Conservation (phyloP, 1,140 invertebrate genomes). For the Camponotus floridanus region DNA sequence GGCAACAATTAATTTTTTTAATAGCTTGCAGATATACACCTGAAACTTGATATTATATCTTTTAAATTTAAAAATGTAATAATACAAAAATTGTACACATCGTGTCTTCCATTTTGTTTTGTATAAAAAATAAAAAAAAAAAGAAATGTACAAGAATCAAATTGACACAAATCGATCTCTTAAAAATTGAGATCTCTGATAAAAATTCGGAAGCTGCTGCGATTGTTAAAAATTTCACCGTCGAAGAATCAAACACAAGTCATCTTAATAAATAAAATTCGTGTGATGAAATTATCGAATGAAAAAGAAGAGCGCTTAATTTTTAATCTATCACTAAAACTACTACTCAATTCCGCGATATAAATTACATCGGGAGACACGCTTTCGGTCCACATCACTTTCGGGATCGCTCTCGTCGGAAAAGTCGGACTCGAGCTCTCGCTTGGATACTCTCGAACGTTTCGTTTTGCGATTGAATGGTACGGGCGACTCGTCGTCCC, state of each 20-base stretch:
- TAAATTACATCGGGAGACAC: slow-evolving; percentile 20
- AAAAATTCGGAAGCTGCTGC: no score
- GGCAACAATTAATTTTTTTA: not conserved
- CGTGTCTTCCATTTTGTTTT: not conserved
- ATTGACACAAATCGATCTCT: no score
- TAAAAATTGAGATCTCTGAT: no score
- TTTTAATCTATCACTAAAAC: not conserved
- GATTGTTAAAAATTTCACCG: no score
- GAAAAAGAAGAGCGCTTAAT: not conserved
- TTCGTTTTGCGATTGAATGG: slow-evolving; percentile 29
- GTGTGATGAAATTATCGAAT: not conserved
- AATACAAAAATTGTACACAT: not conserved
- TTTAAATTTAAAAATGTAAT: not conserved
- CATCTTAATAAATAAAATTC: not conserved
- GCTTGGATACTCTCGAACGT: slow-evolving; percentile 44
- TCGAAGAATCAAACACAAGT: no score
- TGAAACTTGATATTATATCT: not conserved
- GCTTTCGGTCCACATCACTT: slow-evolving; percentile 33
- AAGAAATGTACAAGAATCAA: not conserved
- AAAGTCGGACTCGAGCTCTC: slow-evolving; percentile 50
- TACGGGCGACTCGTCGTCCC: slow-evolving; percentile 17
- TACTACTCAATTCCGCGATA: not conserved
- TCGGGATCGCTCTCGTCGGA: slow-evolving; percentile 55
- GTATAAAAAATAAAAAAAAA: not conserved
- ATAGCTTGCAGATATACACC: not conserved